Evolutionary conservation across 2,888 invertebrate genomes (phyloP), one percentile per base, ranked within the genome.

Genomic region (Baronia brevicornis): DNA sequence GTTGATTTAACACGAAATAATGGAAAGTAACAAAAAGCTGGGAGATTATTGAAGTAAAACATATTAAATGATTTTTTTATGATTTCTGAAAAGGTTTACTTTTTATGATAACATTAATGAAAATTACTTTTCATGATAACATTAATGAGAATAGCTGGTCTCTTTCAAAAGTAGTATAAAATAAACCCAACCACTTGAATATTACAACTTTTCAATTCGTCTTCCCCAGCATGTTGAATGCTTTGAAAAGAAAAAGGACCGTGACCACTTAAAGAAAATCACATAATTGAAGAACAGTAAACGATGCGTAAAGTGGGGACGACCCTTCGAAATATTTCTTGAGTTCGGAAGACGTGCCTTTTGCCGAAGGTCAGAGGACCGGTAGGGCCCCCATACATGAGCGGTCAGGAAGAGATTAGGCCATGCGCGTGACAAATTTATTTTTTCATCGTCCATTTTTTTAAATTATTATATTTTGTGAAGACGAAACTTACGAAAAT

Each of bases 271-370:
- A 70, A 69, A 77, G 72, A 77, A 82, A 82, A 79, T 82, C 75
- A 77, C 74, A 74, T 79, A 80, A 80, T 82, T 82, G 82, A 72
- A 77, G 80, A 78, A 78, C 71, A 77, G 73, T 71, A 74, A 82
- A 78, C 79, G 79, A 67, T 58, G 77, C 75, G 80, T 71, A 64
- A 80, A 80, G 75, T 64, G 62, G 66, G 69, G 61, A 56, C 65
- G 67, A 69, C 56, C 59, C 55, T 56, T 60, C 37, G 54, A 60
- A 59, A 60, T 57, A 54, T 55, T 59, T 61, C 54, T 56, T 54
- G 55, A 60, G 60, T 53, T 54, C 45, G 23, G 31, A 47, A 60
- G 65, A 68, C 69, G 65, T 67, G 70, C 67, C 65, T 31, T 36
- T 36, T 49, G 44, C 51, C 60, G 63, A 66, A 70, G 71, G 77